Conservation (phyloP, 1,140 invertebrate genomes). For the Lasioglossum baleicum region DNA sequence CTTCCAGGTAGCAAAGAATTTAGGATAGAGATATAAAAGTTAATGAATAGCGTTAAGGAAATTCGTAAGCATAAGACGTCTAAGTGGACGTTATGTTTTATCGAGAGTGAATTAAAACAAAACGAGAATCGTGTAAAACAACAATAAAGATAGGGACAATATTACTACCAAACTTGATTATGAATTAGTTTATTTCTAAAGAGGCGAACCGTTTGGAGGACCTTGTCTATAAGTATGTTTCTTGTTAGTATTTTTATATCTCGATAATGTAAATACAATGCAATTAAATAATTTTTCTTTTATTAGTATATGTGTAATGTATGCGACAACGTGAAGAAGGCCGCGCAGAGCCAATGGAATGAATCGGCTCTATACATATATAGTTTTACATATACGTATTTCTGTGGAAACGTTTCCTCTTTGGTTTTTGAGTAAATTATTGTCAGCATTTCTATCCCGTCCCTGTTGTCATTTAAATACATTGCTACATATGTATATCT, state of each 20-base stretch:
- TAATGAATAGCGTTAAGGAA: conserved; percentile 32
- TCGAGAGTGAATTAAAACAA: conserved; percentile 43
- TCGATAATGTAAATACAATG: conserved; percentile 70
- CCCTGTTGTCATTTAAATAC: conserved; percentile 31
- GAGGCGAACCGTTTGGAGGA: conserved; percentile 65
- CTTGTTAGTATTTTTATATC: conserved; percentile 79
- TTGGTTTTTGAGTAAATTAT: conserved; percentile 27
- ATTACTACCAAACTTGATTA: conserved; percentile 79
- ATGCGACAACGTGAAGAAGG: conserved; percentile 44
- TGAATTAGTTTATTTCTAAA: conserved; percentile 74
- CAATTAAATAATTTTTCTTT: conserved; percentile 60
- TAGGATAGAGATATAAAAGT: conserved; percentile 43
- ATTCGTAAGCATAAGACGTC: conserved; percentile 52
- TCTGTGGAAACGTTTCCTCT: conserved; percentile 19
- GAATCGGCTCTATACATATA: conserved; percentile 12
- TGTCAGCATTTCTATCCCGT: conserved; percentile 27
- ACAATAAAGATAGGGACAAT: conserved; percentile 79
- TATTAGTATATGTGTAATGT: conserved; percentile 54
- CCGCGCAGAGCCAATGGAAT: conserved; percentile 67
- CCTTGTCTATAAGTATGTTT: conserved; percentile 72
- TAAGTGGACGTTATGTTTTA: conserved; percentile 54
- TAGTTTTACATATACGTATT: conserved; percentile 27
- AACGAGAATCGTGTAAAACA: conserved; percentile 63
- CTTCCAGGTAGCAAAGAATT: conserved; percentile 58
- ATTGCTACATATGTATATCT: conserved; percentile 14